Conservation (phyloP, 2,888 invertebrate genomes). For the Apodemia zela region DNA sequence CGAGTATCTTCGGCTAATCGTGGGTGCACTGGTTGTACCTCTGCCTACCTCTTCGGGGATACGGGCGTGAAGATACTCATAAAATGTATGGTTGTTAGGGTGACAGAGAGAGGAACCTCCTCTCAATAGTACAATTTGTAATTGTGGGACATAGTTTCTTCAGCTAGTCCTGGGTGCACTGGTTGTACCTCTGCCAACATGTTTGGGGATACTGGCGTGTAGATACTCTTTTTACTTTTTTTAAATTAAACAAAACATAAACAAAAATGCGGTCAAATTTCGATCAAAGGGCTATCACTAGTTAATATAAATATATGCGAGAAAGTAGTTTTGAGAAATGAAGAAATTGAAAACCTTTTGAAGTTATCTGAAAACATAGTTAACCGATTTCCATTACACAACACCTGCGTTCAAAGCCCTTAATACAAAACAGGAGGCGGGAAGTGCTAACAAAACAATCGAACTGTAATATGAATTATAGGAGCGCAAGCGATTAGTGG, state of each 20-base stretch:
- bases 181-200: too few relatives aligned
- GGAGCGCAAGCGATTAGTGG: conserved; percentile 34
- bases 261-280: background rate
- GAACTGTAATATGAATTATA: conserved; percentile 30
- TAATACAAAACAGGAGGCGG: conserved; percentile 29
- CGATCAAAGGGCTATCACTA: background rate
- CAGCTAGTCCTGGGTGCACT: too few relatives aligned
- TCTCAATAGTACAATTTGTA: too few relatives aligned
- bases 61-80: too few relatives aligned
- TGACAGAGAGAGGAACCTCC: too few relatives aligned
- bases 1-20: too few relatives aligned
- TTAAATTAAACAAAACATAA: background rate
- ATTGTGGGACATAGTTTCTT: too few relatives aligned
- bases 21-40: too few relatives aligned
- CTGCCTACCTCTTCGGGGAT: too few relatives aligned
- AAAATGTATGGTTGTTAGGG: too few relatives aligned
- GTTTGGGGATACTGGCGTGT: too few relatives aligned
- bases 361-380: background rate
- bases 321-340: background rate
- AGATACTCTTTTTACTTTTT: too few relatives aligned
- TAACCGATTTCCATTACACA: background rate
- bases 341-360: background rate
- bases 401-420: conserved; percentile 28
- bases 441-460: conserved; percentile 37
- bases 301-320: background rate